Base-by-base conservation (phyloP, 1,140 invertebrate genomes). In the Sinonovacula constricta region DNA sequence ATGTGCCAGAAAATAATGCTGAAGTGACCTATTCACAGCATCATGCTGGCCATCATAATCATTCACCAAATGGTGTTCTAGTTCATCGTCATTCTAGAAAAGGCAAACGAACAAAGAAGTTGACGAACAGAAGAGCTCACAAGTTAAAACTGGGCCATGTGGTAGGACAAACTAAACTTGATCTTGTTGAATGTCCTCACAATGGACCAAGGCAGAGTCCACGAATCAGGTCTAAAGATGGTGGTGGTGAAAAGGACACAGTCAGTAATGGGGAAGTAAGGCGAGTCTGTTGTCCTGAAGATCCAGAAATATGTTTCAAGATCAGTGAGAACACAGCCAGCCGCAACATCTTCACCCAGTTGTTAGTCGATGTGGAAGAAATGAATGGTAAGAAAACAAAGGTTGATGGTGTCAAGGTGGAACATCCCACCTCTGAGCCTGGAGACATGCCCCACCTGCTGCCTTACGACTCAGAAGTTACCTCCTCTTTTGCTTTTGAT, bases 261-360 rank as follows among this genome's bases (percentile, higher is more conserved):
- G 30, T 59, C 3, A 33, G 36, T 15, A 10, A 57, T 59, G 31
- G 15, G 34, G 28, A 62, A 30, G 2, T 12, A 28, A 28, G 22
- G 33, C 59, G 28, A 39, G 15, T 15, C 59, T 30, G 59, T 59
- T 18, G 59, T 18, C 57, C 62, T 22, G 68, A 60, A 49, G 72
- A 76, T 36, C 63, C 77, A 49, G 60, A 79, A 30, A 71, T 71
- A 22, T 57, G 31, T 31, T 79, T 79, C 31, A 56, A 72, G 5
- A 26, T 71, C 18, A 30, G 53, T 45, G 54, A 57, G 12, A 33
- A 72, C 4, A 10, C 15, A 30, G 62, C 56, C 26, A 56, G 24
- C 49, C 31, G 63, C 26, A 79, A 79, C 33, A 72, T 79, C 51
- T 65, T 71, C 59, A 72, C 71, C 66, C 70, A 70, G 34, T 62